These are phyloP conservation scores for Hemiscyllium ocellatum DNA, from an alignment of 2,113 vertebrate genomes.

Conservation along the genomic window DNA sequence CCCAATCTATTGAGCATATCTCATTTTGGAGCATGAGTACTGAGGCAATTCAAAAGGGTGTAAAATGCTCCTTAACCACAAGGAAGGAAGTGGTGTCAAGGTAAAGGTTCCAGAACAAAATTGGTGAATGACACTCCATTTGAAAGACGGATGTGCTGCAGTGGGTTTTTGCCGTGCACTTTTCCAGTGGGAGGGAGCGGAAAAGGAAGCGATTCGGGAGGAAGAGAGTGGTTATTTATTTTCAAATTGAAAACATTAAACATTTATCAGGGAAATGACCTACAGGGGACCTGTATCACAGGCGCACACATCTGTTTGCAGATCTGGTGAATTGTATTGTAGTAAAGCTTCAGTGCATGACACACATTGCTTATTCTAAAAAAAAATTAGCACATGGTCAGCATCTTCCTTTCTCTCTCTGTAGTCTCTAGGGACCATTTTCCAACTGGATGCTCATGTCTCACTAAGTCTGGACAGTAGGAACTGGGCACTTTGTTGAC, in stretches of 20 bases:
- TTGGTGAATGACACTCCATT: background rate
- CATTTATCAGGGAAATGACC: conserved; percentile 15
- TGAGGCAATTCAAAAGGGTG: background rate
- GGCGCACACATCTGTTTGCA: background rate
- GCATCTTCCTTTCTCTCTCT: background rate
- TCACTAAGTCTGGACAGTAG: background rate
- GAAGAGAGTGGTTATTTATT: background rate
- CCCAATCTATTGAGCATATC: background rate
- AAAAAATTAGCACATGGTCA: background rate
- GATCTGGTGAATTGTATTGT: background rate
- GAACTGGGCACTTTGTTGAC: background rate
- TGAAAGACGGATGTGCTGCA: background rate
- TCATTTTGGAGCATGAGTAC: background rate
- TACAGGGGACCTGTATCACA: background rate
- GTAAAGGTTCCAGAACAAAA: conserved; percentile 19
- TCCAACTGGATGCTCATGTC: background rate
- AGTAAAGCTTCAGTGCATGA: background rate
- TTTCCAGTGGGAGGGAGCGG: background rate
- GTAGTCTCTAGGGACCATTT: background rate
- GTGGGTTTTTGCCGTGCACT: background rate
- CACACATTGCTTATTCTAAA: background rate
- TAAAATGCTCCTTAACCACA: background rate
- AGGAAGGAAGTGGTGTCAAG: conserved; percentile 25
- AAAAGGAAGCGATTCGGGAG: background rate
- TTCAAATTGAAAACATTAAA: background rate